phyloP scores from a whole-genome alignment of 2,113 vertebrate genomes.

The Equus przewalskii region DNA sequence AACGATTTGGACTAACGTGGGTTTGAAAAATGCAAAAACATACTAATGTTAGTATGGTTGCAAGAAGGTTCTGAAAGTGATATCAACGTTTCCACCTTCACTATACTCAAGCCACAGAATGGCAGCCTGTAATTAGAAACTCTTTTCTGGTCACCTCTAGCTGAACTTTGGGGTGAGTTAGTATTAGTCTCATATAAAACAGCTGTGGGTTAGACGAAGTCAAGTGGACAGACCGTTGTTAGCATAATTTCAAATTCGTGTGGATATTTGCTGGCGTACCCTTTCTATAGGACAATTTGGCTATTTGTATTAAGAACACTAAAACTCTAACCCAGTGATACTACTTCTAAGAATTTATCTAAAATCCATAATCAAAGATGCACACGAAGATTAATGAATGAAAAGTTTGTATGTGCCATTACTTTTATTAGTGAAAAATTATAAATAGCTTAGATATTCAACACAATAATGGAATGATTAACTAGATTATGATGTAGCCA shows the following conservation, averaged over 20 bases:
- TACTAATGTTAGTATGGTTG: neutral
- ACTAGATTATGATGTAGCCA: neutral
- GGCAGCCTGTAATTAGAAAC: neutral
- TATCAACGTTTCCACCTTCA: neutral
- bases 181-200: neutral
- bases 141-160: neutral
- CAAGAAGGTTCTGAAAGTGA: neutral
- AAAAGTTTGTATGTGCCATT: neutral
- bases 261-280: neutral
- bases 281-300: neutral
- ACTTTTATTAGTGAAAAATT: slow-evolving; percentile 25
- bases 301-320: neutral
- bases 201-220: neutral
- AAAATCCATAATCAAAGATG: slow-evolving; percentile 19
- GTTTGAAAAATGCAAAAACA: neutral
- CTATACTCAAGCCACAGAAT: neutral
- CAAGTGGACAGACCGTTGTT: neutral
- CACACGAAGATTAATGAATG: neutral
- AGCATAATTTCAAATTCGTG: neutral
- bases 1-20: neutral
- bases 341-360: neutral
- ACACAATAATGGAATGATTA: slow-evolving; percentile 14
- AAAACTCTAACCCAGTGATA: neutral
- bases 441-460: neutral
- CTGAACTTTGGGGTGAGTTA: neutral